Evolutionary conservation across 1,140 invertebrate species (phyloP), one percentile per base, ranked within the genome.

Genomic region (Bombus sibiricus): DNA sequence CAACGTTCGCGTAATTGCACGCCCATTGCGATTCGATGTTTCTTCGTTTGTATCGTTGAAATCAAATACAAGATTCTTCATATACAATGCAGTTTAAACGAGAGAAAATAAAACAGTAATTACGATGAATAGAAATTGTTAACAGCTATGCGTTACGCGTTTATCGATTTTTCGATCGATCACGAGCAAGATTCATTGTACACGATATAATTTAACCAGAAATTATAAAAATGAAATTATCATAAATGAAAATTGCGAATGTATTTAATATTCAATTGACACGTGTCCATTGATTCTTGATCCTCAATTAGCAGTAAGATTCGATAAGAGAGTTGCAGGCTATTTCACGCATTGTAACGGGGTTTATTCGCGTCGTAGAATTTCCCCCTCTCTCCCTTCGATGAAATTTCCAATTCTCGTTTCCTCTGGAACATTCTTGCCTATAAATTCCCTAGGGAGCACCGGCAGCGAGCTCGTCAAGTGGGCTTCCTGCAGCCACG

Each of bases 371-470:
- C 62, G n/a, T 79, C 32, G 77, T 28, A 34, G 32, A 25, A 43
- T 34, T 32, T 28, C 43, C 22, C 18, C 5, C 6, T 53, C 47
- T 53, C 18, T 53, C 18, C 47, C 18, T 53, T 53, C 41, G 47
- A 79, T 79, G 77, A 79, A 68, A 57, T 85, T 59, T 69, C n/a
- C 74, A 47, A 80, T 85, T 62, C 37, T 43, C 62, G 10, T 57
- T 73, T 28, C 28, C 22, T 12, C 66, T 22, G 10, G 6, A 53
- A 80, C 28, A 32, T 34, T 72, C 68, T 41, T 72, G 25, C 12
- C 25, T n/a, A 53, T 71, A 57, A 71, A 81, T 41, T 71, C 69
- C 22, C 18, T 25, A 53, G 32, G 53, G 22, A 39, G n/a, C 9
- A 13, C 15, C 47, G 72, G 10, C 34, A 34, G 32, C 41, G 32